These are phyloP conservation scores for Mesochorus sp. DNA, from an alignment of 2,888 invertebrate species.

Conservation along the genomic window DNA sequence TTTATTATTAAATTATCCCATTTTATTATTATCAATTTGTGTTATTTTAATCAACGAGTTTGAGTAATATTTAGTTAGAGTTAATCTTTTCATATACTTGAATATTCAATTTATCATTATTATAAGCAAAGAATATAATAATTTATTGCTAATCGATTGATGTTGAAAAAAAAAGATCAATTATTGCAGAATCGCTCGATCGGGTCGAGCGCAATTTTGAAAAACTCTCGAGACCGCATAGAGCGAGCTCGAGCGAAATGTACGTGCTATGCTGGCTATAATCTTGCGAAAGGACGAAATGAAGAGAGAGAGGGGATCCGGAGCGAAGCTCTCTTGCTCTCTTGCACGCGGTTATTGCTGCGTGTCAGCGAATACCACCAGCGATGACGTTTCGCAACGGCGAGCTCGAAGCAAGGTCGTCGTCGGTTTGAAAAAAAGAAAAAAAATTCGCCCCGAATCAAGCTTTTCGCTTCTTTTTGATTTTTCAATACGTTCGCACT, in stretches of 20 bases:
- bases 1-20: no score
- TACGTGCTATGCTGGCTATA: conserved; percentile 64
- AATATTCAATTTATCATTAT: no score
- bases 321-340: conserved; percentile 13
- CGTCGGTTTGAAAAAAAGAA: conserved; percentile 30
- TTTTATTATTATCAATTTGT: not conserved
- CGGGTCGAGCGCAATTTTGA: no score
- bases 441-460: not conserved
- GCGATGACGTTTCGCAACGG: conserved; percentile 58
- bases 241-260: conserved; percentile 66
- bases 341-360: conserved; percentile 54
- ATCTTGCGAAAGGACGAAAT: conserved; percentile 63
- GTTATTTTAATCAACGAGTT: no score
- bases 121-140: no score
- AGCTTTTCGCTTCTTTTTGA: not conserved
- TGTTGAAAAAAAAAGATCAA: no score
- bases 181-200: no score
- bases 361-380: conserved; percentile 63
- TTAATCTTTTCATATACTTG: no score
- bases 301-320: not conserved
- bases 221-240: conserved; percentile 64
- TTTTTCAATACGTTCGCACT: not conserved
- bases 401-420: conserved; percentile 51
- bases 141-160: no score
- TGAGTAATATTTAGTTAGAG: no score